Evolutionary conservation across 1,140 invertebrate genomes (phyloP), one percentile per base, ranked within the genome.

Genomic region (Caenorhabditis briggsae): DNA sequence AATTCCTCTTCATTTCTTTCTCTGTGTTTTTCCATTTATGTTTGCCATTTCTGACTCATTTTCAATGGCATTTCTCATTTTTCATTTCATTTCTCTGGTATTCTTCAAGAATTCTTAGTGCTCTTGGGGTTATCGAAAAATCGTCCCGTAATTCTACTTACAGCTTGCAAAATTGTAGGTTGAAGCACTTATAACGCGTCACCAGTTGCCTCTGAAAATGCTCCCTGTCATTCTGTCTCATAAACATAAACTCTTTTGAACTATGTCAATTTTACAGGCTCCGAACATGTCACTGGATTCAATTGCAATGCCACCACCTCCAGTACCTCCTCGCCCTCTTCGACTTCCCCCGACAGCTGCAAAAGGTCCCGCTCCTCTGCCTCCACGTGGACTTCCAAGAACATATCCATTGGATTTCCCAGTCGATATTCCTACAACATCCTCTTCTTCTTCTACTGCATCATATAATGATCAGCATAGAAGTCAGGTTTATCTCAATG

Each of bases 401-500:
- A 78, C 70, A 78, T 78, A 78, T 23, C 70, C 70, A 53, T 11
- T 84, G 12, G 86, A 87, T 46, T 84, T 87, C 18, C 86, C 86
- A 0, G 82, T 87, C 18, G 86, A 87, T 82, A 58, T 84, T 6
- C 86, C 86, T 16, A 65, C 86, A 23, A 87, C 86, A 6, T 84
- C 82, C 16, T 82, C 46, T 7, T 48, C 64, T 2, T 59, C 86
- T 0, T 53, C 58, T 0, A 53, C 59, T 11, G 46, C 64, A 20
- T 74, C 65, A 2, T 82, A 84, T 48, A 84, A 78, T 23, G 85
- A 83, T 56, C 86, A 87, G 23, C 70, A 78, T 53, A 48, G 70
- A 23, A 78, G 70, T 59, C 78, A 87, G n/a, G 86, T 87, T 8
- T 87, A 70, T 84, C 48, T 87, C 82, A 87, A 87, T 48, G 86